Evolutionary conservation across 2,888 invertebrate genomes (phyloP), one percentile per base, ranked within the genome.

Genomic region (Dynastes hyllus): DNA sequence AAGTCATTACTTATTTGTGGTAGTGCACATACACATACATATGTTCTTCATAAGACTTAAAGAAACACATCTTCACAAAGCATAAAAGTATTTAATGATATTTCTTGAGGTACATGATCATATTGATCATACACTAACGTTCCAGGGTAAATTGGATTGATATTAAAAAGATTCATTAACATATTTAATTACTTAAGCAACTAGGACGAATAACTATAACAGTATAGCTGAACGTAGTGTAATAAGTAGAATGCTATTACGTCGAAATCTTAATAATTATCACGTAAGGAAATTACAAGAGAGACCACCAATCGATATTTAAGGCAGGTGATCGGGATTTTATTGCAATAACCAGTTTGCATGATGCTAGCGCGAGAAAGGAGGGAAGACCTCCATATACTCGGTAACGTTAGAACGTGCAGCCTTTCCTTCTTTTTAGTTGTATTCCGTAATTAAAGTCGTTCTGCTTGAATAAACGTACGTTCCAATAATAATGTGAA

Each of bases 381-480:
- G 16, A 32, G 37, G 29, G 37, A 65, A 29, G 40, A 66, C 16
- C n/a, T 40, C 37, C 37, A 11, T 13, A 11, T 40, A 16, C 55
- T 16, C 16, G n/a, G 55, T 37, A 40, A 40, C 66, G 4, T 40
- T 40, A 63, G 63, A 63, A 37, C n/a, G 55, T 16, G n/a, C 55
- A 55, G 5, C n/a, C n/a, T 11, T 66, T 9, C 37, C n/a, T 32
- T 66, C 40, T 66, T 66, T 66, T 66, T 40, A 6, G 32, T 16
- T 66, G 66, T 66, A 16, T 66, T 16, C 16, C 32, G 32, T 66
- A 66, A 66, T 66, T 66, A 66, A 37, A 66, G n/a, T 16, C 40
- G 66, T 66, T 66, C 66, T 16, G 66, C 66, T 40, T 66, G 66
- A 66, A 66, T 66, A 66, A 37, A 40, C 16, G 40, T 66, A 16